A percentile compares a stretch with the other conserved stretches of the same genome.
Evolutionary conservation across 2,113 vertebrate genomes (phyloP).

Genomic region (Oreochromis niloticus): DNA sequence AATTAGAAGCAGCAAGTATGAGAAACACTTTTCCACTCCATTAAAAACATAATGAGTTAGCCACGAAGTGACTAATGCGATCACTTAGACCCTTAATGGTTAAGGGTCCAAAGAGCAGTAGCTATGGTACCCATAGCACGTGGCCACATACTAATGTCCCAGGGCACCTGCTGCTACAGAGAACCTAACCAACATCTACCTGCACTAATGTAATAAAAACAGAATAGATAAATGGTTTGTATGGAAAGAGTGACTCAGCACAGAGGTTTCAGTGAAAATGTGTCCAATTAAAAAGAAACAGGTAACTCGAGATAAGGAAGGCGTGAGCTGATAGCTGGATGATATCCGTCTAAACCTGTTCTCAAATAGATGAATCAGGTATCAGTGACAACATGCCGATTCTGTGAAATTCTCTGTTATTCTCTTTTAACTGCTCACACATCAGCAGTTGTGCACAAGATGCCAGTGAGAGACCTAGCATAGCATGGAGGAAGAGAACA

Average conservation of each 20-base stretch:
- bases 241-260: not conserved
- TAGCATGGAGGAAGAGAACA: not conserved
- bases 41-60: constrained; percentile 63
- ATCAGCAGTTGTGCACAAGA: not conserved
- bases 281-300: not conserved
- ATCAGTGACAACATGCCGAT: not conserved
- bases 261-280: not conserved
- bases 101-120: constrained; percentile 21
- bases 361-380: not conserved
- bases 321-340: not conserved
- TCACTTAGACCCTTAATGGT: constrained; percentile 40
- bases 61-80: constrained; percentile 15
- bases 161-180: not conserved
- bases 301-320: not conserved
- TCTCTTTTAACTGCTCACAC: not conserved
- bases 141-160: not conserved
- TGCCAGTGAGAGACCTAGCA: not conserved
- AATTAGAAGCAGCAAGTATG: not conserved
- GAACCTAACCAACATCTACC: not conserved
- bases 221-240: not conserved
- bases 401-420: not conserved
- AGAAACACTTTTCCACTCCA: constrained; percentile 54
- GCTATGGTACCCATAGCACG: not conserved
- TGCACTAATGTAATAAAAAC: not conserved
- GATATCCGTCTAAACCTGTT: not conserved